Percentiles rank a stretch among this genome's conserved stretches.
Evolutionary conservation across 30 jellyfish, hydroid and myxozoan species (phyloP).

Genomic region (Pelagia noctiluca): DNA sequence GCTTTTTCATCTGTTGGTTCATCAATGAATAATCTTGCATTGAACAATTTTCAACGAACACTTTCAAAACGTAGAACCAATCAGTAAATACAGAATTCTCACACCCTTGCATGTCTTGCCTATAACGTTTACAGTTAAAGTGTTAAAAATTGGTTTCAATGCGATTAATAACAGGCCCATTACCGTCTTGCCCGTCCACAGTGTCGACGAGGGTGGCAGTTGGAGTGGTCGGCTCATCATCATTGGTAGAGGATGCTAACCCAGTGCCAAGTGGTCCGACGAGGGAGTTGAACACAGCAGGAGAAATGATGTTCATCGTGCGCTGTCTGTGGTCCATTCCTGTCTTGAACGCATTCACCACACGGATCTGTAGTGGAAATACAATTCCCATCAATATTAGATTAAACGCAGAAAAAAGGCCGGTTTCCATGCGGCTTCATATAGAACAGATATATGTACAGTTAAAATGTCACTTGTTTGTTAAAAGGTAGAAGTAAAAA

Average conservation of each 20-base stretch:
- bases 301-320: constrained; percentile 93
- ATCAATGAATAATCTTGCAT: no score
- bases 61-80: no score
- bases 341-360: constrained; percentile 98
- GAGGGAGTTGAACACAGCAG: constrained; percentile 96
- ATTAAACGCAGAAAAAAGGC: background rate
- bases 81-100: no score
- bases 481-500: background rate
- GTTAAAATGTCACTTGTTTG: no score
- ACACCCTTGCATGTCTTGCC: no score
- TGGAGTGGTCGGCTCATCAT: constrained; percentile 71
- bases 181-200: constrained; percentile 61
- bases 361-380: constrained; percentile 99
- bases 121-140: no score
- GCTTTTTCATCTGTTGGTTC: no score
- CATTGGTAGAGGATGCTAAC: constrained; percentile 3
- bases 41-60: no score
- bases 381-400: no score
- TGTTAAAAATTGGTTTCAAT: constrained; percentile 48
- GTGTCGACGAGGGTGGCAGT: constrained; percentile 72
- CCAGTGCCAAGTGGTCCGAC: constrained; percentile 95
- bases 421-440: background rate
- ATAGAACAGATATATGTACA: no score
- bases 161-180: constrained; percentile 54
- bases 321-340: constrained; percentile 95